phyloP scores from a whole-genome alignment of 2,888 invertebrate genomes.

The Meandrusa payeni region DNA sequence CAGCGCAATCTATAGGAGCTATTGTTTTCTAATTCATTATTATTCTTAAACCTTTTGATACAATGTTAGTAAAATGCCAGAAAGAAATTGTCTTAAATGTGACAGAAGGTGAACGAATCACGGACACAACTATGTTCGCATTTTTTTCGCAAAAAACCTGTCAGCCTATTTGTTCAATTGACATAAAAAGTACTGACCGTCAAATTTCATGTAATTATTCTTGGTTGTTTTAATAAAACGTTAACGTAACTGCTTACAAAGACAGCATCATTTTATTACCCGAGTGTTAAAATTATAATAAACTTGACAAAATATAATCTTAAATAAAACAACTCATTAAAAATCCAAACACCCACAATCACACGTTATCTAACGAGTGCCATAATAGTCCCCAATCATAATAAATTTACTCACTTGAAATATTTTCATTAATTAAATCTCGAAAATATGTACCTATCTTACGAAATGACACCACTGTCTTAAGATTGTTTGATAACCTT shows the following conservation, averaged over 20 bases:
- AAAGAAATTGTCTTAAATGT: too few species aligned
- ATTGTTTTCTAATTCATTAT: conserved; percentile 55
- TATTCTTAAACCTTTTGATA: too few species aligned
- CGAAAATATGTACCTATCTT: background rate
- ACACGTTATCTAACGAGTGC: conserved; percentile 15
- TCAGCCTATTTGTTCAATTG: too few species aligned
- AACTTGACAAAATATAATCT: conserved; percentile 9
- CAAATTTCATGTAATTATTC: too few species aligned
- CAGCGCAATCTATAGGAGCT: conserved; percentile 50
- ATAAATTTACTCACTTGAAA: conserved; percentile 9
- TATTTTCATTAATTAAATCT: conserved; percentile 10
- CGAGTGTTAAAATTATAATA: conserved; percentile 17
- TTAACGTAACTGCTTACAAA: background rate
- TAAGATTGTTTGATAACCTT: background rate
- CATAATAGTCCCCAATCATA: conserved; percentile 19
- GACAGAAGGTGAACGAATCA: too few species aligned
- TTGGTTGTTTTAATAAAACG: too few species aligned
- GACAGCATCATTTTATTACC: background rate
- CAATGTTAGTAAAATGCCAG: too few species aligned
- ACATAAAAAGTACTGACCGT: too few species aligned
- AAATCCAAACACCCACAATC: conserved; percentile 11
- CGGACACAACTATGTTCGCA: too few species aligned
- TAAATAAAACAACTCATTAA: conserved; percentile 13
- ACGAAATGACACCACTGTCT: background rate
- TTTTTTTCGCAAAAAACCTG: too few species aligned